Evolutionary conservation across 2,888 invertebrate species (phyloP), one percentile per base, ranked within the genome.

Genomic region (Stegana nigrithorax): DNA sequence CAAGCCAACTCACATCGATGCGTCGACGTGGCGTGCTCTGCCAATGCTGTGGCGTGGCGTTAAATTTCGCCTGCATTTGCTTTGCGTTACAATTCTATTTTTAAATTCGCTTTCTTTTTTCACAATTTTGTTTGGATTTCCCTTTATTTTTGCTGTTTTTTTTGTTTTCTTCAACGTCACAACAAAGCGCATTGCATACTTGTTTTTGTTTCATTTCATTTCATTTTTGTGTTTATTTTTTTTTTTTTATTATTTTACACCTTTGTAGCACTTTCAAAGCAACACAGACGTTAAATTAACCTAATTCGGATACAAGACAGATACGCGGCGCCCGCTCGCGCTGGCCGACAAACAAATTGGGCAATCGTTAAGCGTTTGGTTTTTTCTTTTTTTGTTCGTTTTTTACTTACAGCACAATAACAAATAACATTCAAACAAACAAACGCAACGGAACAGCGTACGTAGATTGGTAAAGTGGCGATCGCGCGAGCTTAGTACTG

Each of bases 231-330:
- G 23, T 10, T 23, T 12, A n/a, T 12, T n/a, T n/a, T 60, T 64
- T 71, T 60, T 45, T 47, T 66, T 74, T 78, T n/a, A n/a, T n/a
- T n/a, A n/a, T n/a, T n/a, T n/a, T n/a, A n/a, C n/a, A n/a, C n/a
- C n/a, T n/a, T n/a, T n/a, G n/a, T n/a, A n/a, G n/a, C n/a, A n/a
- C n/a, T n/a, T n/a, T n/a, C n/a, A n/a, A n/a, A n/a, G n/a, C n/a
- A n/a, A n/a, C n/a, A n/a, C n/a, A n/a, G n/a, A n/a, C n/a, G n/a
- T n/a, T n/a, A n/a, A n/a, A 70, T 78, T 75, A 78, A 75, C 79
- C 79, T 73, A 75, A 77, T 74, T 75, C 73, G 69, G 68, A 68
- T n/a, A n/a, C n/a, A n/a, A n/a, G n/a, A n/a, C n/a, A n/a, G n/a
- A n/a, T n/a, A n/a, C n/a, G n/a, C n/a, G n/a, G 72, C 72, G 64